Evolutionary conservation across 2,888 invertebrate species (phyloP), one percentile per base, ranked within the genome.

Genomic region (Hydriomena furcata): DNA sequence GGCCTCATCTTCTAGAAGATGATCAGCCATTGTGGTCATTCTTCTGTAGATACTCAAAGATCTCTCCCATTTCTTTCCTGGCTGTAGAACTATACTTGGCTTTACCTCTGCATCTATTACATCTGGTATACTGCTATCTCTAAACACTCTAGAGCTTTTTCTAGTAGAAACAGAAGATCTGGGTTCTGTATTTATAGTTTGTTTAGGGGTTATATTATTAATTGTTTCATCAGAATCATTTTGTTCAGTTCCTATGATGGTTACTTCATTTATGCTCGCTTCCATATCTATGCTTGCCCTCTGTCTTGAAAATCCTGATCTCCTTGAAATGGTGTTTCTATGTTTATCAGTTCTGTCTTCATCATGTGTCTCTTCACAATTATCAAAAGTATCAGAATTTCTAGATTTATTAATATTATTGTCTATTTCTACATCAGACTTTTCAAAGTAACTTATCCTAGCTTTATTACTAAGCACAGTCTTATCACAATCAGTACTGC

Each of bases 11-110:
- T 91, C 87, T 27, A 92, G 54, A 46, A 91, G 65, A 59, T 73
- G 62, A 66, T 87, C 76, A 52, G 71, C 80, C 73, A 76, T 86
- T 66, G 75, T 82, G 45, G 84, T 91, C 71, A 91, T 83, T 65
- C 89, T 86, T 58, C 85, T 92, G 65, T 92, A 91, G 52, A 91
- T 91, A 53, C 91, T 92, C 3, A 94, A 68, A 0, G 94, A 93
- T 65, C 94, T 91, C 37, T 93, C 91, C 94, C 94, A 95, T 68
- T 92, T 89, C 69, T 93, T 95, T 0, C 94, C 94, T 7, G 94
- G 92, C 60, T 92, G 92, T 1, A 94, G 73, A 7, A 91, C 79
- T 58, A 93, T 82, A 1, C 61, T 66, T 36, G 72, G 73, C 62
- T 79, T 83, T 12, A 50, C n/a, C 17, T 76, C 76, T 40, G 55